Percentiles rank a stretch among this genome's conserved stretches.
Evolutionary conservation across 1,140 invertebrate genomes (phyloP).

Genomic region (Halesus radiatus): DNA sequence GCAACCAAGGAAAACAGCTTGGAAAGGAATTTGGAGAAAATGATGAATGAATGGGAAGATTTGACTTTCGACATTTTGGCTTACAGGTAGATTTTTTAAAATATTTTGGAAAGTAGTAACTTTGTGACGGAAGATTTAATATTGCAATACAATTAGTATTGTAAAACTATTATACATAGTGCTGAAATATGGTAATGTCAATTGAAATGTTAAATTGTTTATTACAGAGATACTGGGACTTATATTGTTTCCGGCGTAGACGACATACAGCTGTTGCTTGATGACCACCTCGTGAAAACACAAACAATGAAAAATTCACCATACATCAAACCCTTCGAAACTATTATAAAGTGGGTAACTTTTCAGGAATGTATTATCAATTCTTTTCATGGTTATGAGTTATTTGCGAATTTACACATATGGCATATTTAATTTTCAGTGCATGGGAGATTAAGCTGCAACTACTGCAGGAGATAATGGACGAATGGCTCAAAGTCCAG

Average conservation of each 20-base stretch:
- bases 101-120: neutral
- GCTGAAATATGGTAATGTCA: neutral
- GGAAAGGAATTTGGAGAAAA: constrained; percentile 90
- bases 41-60: constrained; percentile 94
- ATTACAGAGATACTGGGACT: constrained; percentile 88
- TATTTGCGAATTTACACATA: too few relatives aligned
- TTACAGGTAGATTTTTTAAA: constrained; percentile 69
- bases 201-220: constrained; percentile 12
- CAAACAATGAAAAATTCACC: constrained; percentile 98
- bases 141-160: too few relatives aligned
- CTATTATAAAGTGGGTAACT: constrained; percentile 78
- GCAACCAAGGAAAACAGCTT: constrained; percentile 96
- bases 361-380: too few relatives aligned
- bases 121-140: too few relatives aligned
- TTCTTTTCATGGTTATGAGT: too few relatives aligned
- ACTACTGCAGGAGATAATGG: constrained; percentile 90
- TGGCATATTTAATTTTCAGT: constrained; percentile 64
- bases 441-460: constrained; percentile 86
- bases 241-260: constrained; percentile 92
- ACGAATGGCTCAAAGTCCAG: constrained; percentile 97
- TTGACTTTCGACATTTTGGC: constrained; percentile 85
- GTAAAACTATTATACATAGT: neutral
- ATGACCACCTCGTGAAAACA: constrained; percentile 97
- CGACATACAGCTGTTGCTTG: constrained; percentile 94
- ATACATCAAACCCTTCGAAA: constrained; percentile 95